These are phyloP conservation scores for Nestor notabilis DNA, from an alignment of 2,113 vertebrate species.

Conservation along the genomic window DNA sequence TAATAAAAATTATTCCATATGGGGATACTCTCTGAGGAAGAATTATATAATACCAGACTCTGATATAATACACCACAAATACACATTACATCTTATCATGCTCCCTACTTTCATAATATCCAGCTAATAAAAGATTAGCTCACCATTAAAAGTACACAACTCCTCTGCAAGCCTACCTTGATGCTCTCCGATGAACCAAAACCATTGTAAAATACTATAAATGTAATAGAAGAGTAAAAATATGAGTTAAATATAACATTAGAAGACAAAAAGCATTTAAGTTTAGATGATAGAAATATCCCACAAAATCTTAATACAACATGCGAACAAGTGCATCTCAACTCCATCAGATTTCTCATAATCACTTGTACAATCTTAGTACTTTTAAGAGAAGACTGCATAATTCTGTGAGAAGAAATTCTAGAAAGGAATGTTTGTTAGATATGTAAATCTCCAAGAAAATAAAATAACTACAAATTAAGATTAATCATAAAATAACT, in stretches of 20 bases:
- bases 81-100: not conserved
- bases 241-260: not conserved
- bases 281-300: not conserved
- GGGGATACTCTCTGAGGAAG: not conserved
- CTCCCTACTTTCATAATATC: not conserved
- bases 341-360: not conserved
- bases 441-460: not conserved
- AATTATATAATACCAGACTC: not conserved
- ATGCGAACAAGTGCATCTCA: not conserved
- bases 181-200: not conserved
- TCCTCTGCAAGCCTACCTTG: not conserved
- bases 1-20: constrained; percentile 40
- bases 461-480: not conserved
- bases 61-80: not conserved
- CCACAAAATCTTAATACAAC: not conserved
- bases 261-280: not conserved
- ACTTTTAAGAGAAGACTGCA: not conserved
- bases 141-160: not conserved
- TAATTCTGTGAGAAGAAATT: not conserved
- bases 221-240: not conserved
- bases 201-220: not conserved
- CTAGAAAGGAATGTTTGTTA: not conserved
- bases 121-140: not conserved
- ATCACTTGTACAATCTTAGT: not conserved
- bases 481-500: not conserved